Percentiles rank a stretch among this genome's conserved stretches.
These are phyloP conservation scores for Nothoprocta pentlandii DNA, from an alignment of 2,113 vertebrate species.

Conservation along the genomic window DNA sequence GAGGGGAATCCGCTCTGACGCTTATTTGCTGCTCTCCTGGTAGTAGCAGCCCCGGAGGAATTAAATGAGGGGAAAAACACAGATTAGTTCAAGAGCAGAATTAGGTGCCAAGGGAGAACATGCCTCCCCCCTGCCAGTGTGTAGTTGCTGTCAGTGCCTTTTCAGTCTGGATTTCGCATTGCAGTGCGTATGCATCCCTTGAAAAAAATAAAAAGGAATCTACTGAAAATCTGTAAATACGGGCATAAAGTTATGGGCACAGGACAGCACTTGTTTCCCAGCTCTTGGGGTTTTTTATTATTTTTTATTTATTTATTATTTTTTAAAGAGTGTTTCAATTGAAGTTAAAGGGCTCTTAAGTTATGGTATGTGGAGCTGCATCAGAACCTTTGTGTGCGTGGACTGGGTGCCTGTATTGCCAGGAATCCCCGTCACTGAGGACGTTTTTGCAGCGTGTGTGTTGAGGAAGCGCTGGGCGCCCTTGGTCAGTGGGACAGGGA, in stretches of 20 bases:
- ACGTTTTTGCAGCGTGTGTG: not conserved
- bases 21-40: not conserved
- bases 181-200: not conserved
- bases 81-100: not conserved
- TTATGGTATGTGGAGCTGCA: not conserved
- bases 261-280: not conserved
- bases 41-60: not conserved
- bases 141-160: not conserved
- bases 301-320: too few relatives aligned
- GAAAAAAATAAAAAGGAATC: not conserved
- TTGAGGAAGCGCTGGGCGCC: not conserved
- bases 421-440: not conserved
- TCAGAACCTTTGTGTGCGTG: accelerated
- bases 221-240: not conserved
- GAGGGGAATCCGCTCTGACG: not conserved
- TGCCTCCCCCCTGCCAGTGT: accelerated
- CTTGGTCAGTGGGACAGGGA: not conserved
- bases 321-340: not conserved
- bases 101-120: not conserved
- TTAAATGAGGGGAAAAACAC: not conserved
- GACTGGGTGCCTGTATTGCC: not conserved
- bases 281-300: not conserved
- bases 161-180: not conserved
- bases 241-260: not conserved
- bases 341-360: not conserved